phyloP scores from a whole-genome alignment of 37 sponge, comb jelly and placozoan genomes.

The Bolinopsis microptera region DNA sequence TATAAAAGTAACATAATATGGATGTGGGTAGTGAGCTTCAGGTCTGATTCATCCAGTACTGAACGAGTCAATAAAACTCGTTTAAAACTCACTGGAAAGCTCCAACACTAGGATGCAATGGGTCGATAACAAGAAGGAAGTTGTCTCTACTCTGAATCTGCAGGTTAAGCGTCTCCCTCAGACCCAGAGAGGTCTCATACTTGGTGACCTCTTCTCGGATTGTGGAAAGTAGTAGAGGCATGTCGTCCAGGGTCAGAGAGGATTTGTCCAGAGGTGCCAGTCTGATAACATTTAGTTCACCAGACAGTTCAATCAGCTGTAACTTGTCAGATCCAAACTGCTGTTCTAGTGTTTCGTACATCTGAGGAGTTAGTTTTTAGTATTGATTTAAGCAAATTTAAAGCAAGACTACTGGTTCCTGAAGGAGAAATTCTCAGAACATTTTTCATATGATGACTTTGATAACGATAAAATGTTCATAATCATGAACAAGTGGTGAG shows the following conservation, averaged over 20 bases:
- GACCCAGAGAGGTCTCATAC: not conserved
- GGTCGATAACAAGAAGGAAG: not conserved
- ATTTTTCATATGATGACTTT: no score
- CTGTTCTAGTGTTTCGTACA: not conserved
- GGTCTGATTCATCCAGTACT: no score
- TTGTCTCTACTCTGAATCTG: not conserved
- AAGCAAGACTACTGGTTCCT: no score
- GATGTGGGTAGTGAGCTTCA: no score
- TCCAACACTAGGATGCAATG: not conserved
- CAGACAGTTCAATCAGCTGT: not conserved
- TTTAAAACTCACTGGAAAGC: slow-evolving; percentile 44
- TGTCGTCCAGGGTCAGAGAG: not conserved
- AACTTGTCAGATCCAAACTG: not conserved
- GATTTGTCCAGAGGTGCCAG: not conserved
- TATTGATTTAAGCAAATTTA: no score
- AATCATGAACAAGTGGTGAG: no score
- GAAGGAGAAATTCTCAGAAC: no score
- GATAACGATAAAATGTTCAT: no score
- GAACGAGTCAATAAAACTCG: no score
- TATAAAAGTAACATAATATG: no score
- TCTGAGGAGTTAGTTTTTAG: not conserved
- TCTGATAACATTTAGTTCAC: not conserved
- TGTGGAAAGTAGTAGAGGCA: not conserved
- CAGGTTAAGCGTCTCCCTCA: not conserved
- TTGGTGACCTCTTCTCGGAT: not conserved